A percentile compares a stretch with the other conserved stretches of the same genome.
These are phyloP conservation scores for Clistopyga incitator DNA, from an alignment of 2,888 invertebrate genomes.

Conservation along the genomic window DNA sequence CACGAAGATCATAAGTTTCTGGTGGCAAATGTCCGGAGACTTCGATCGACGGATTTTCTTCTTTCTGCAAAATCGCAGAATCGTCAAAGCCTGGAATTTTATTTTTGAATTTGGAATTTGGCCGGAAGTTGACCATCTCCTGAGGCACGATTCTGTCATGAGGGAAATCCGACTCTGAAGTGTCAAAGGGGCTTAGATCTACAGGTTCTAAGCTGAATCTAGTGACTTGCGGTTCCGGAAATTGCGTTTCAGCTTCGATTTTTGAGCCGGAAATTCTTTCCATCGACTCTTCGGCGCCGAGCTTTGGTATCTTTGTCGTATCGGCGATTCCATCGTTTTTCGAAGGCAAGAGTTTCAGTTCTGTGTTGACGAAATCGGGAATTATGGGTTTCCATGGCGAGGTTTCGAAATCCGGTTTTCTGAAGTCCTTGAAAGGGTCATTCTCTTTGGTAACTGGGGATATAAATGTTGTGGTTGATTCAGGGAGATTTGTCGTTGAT, in stretches of 20 bases:
- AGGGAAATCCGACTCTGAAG: conserved; percentile 77
- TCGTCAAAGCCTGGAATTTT: conserved; percentile 72
- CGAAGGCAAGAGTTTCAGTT: conserved; percentile 72
- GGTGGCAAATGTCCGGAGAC: conserved; percentile 78
- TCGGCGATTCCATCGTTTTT: conserved; percentile 4
- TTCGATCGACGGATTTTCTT: conserved; percentile 75
- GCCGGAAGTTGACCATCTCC: conserved; percentile 77
- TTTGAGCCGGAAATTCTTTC: background rate
- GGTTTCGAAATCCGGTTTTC: conserved; percentile 80
- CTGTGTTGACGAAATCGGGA: conserved; percentile 77
- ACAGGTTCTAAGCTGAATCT: conserved; percentile 63
- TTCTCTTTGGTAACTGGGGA: conserved; percentile 46
- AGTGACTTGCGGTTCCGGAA: conserved; percentile 34
- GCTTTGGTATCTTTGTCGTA: background rate
- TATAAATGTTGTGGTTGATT: conserved; percentile 18
- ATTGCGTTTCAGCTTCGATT: conserved; percentile 18
- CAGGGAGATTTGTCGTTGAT: background rate
- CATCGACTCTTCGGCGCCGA: background rate
- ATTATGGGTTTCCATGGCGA: conserved; percentile 83
- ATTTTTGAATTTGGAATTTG: conserved; percentile 80
- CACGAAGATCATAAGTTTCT: conserved; percentile 78
- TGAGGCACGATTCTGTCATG: conserved; percentile 79
- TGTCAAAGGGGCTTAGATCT: conserved; percentile 74
- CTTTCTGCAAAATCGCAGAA: background rate
- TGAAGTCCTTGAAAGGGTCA: conserved; percentile 76